Evolutionary conservation across 1,140 invertebrate species (phyloP).

Genomic region (Hycleus cichorii): DNA sequence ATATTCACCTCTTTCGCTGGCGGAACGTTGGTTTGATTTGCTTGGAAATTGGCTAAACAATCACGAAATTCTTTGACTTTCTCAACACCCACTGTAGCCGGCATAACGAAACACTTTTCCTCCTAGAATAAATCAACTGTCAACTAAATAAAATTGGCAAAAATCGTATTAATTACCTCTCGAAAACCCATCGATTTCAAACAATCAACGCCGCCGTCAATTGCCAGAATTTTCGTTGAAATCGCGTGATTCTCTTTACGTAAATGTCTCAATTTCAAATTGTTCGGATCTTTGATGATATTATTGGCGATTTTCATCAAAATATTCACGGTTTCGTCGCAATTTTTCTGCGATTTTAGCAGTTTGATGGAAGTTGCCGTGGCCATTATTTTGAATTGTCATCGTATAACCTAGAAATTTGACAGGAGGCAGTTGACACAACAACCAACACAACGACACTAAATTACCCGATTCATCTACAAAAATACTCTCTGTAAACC

Average conservation of each 20-base stretch:
- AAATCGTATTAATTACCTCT: slow-evolving; percentile 25
- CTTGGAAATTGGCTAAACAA: slow-evolving; percentile 7
- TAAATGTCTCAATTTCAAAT: slow-evolving; percentile 31
- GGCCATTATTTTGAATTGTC: too few relatives aligned
- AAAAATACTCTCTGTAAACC: background rate
- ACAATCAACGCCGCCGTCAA: slow-evolving; percentile 28
- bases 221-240: slow-evolving; percentile 26
- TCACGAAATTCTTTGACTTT: slow-evolving; percentile 15
- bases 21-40: background rate
- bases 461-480: background rate
- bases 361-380: too few relatives aligned
- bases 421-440: background rate
- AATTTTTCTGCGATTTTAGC: slow-evolving; percentile 10
- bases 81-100: slow-evolving; percentile 4
- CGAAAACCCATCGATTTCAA: slow-evolving; percentile 34
- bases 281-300: slow-evolving; percentile 28
- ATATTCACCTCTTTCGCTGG: background rate
- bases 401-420: too few relatives aligned
- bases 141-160: slow-evolving; percentile 7
- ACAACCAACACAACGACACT: background rate
- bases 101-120: slow-evolving; percentile 15
- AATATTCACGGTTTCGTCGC: slow-evolving; percentile 23
- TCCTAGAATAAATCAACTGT: slow-evolving; percentile 20
- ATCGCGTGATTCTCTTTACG: slow-evolving; percentile 32
- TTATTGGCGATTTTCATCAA: slow-evolving; percentile 34